Conservation (phyloP, 1,140 invertebrate species). For the Drosophila asahinai region DNA sequence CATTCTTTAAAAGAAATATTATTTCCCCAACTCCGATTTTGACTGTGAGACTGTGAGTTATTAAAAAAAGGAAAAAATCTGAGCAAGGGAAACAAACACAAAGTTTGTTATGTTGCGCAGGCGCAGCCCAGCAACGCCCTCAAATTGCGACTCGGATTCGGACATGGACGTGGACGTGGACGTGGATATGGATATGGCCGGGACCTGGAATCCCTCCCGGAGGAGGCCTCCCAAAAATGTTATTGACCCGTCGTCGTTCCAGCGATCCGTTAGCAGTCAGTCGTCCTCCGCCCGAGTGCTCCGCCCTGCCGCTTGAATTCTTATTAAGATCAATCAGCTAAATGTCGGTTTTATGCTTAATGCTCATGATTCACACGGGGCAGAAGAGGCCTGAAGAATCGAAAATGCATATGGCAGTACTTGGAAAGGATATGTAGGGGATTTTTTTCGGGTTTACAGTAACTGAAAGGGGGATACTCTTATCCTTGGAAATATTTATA, state of each 20-base stretch:
- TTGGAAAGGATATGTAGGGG: constrained; percentile 4
- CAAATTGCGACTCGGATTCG: constrained; percentile 33
- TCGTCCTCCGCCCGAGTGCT: constrained; percentile 21
- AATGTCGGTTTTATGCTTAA: constrained; percentile 83
- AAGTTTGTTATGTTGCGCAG: constrained; percentile 81
- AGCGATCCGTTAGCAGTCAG: constrained; percentile 71
- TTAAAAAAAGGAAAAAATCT: constrained; percentile 55
- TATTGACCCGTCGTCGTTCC: constrained; percentile 67
- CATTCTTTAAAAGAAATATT: constrained; percentile 10
- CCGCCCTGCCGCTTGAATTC: constrained; percentile 58
- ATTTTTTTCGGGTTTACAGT: neutral
- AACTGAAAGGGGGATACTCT: constrained; percentile 10
- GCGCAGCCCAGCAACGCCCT: constrained; percentile 77
- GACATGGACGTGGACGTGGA: constrained; percentile 8
- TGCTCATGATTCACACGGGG: constrained; percentile 79
- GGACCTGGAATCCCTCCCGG: neutral
- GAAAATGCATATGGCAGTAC: constrained; percentile 57
- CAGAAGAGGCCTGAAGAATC: constrained; percentile 54
- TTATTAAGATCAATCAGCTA: constrained; percentile 84
- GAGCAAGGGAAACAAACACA: constrained; percentile 64
- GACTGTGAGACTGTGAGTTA: constrained; percentile 43
- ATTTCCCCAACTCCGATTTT: constrained; percentile 1
- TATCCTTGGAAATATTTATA: neutral
- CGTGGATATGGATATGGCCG: neutral
- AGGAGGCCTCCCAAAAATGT: constrained; percentile 55